These are phyloP conservation scores for Panurus biarmicus DNA, from an alignment of 2,113 vertebrate genomes.

Conservation along the genomic window DNA sequence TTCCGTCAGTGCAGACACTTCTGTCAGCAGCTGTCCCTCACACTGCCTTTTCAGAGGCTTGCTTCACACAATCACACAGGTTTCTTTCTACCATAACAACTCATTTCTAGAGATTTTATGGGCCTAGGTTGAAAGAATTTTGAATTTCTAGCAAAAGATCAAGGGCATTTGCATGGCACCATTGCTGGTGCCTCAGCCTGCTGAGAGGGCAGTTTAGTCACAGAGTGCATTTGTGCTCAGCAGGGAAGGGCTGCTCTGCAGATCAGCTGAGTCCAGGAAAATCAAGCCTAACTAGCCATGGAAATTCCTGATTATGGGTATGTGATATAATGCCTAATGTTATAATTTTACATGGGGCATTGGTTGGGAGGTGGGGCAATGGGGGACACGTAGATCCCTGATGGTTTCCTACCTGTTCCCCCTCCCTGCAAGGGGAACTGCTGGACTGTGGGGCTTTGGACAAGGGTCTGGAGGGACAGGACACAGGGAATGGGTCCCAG, in stretches of 20 bases:
- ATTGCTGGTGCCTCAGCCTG: background rate
- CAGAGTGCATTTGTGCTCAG: background rate
- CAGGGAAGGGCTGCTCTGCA: background rate
- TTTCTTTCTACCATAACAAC: background rate
- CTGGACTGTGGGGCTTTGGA: background rate
- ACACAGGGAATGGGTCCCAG: background rate
- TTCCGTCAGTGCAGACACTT: background rate
- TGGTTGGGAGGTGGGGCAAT: accelerated
- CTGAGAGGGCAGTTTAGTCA: background rate
- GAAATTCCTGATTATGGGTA: background rate
- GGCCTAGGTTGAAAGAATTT: background rate
- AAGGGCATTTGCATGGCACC: background rate
- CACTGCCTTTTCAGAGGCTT: background rate
- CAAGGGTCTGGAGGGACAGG: background rate
- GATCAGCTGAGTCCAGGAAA: background rate
- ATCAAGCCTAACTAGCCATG: background rate
- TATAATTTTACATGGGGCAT: accelerated
- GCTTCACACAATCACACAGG: background rate
- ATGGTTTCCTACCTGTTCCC: accelerated
- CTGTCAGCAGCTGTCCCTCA: background rate
- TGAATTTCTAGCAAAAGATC: background rate
- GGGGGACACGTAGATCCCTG: accelerated
- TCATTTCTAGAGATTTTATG: background rate
- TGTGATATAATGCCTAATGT: accelerated
- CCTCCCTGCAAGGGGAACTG: background rate